Base-by-base conservation (phyloP, 2,888 invertebrate species). In the Azorinus chamasolen region DNA sequence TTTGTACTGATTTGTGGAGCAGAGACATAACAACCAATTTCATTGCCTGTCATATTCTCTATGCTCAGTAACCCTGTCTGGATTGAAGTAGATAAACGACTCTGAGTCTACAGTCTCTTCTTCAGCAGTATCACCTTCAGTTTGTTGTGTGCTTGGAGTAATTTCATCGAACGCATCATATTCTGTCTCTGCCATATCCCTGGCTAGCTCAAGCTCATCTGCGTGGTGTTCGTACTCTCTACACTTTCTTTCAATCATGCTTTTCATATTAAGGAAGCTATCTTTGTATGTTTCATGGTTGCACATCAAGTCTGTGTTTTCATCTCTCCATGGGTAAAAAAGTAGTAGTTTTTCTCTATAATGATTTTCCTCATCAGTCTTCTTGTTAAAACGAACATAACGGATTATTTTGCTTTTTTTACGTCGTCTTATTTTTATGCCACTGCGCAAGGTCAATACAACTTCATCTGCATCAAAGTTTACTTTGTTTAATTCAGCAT, bases 261-360 rank as follows among this genome's bases (percentile, higher is more conserved):
- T 18, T 51, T 62, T 39, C 18, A n/a, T 22, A 12, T 41, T 14
- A 41, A 14, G 10, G 41, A 41, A 41, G 41, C 41, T 12, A 41
- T 41, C 8, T 41, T 41, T n/a, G n/a, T n/a, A n/a, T n/a, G n/a
- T n/a, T n/a, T n/a, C n/a, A n/a, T n/a, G n/a, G n/a, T n/a, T n/a
- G n/a, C n/a, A n/a, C n/a, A n/a, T n/a, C n/a, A n/a, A n/a, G n/a
- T n/a, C n/a, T n/a, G n/a, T n/a, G n/a, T n/a, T n/a, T 71, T 88
- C 88, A 54, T 87, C 50, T 50, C 88, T 46, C 89, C 88, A 89
- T 0, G 88, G 82, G 0, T 71, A 8, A 63, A 71, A 90, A 2
- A 90, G 72, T 87, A 89, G 84, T 0, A 88, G 25, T 16, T 83
- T 53, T 46, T 87, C 86, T 32, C 88, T 58, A 51, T 73, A 85